Base-by-base conservation (phyloP, 2,888 invertebrate genomes). In the Erebia aethiops region DNA sequence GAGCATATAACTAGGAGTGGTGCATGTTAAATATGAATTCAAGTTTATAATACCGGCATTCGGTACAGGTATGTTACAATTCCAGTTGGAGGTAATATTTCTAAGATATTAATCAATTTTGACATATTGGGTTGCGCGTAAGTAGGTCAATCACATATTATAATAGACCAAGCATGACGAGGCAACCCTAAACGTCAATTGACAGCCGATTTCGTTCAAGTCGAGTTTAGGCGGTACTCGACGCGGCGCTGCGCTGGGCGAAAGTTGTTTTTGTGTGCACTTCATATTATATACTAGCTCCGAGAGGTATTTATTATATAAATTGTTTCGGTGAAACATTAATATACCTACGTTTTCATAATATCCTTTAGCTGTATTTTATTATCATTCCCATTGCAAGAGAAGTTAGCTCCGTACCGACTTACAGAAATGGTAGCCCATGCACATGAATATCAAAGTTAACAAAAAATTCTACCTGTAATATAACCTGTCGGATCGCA, bases 151-250 rank as follows among this genome's bases (percentile, higher is more conserved):
- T 60, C 4, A 60, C 16, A 16, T 41, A 41, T n/a, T 35, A 41
- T 61, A 62, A 13, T 14, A 21, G 21, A 21, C 14, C 46, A 49
- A 18, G 13, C 14, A 62, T 35, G 16, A 52, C 35, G 65, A 41
- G 56, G 43, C 67, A 67, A 49, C 67, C 67, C 67, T 67, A 67
- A 21, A 14, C 54, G 67, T 72, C 77, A 75, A 81, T 82, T 80
- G 82, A 80, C 83, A 81, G 79, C 79, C 78, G 81, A 81, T 82
- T 80, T 79, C 80, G 80, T 83, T 74, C 67, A 62, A 71, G 67
- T 70, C 74, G 74, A 67, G 75, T 72, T 75, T 75, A 73, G 74
- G 71, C 71, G 54, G 52, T 56, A 52, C 65, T 56, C 68, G 60
- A 62, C 64, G 60, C 62, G 54, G 52, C 54, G 64, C 64, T 57